Conservation (phyloP, 1,140 invertebrate genomes). For the Homalodisca vitripennis region DNA sequence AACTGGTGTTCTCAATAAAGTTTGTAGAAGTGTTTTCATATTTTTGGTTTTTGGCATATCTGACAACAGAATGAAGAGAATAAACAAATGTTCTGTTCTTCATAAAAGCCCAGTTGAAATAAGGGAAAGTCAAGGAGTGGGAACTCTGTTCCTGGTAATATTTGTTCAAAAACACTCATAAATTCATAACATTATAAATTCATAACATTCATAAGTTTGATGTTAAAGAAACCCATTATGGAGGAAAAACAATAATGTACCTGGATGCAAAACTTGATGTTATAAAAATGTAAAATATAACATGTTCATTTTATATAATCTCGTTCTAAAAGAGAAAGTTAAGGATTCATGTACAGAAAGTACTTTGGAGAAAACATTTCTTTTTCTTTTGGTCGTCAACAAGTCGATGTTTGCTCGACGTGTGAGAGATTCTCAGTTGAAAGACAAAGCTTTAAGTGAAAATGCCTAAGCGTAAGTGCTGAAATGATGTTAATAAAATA, state of each 20-base stretch:
- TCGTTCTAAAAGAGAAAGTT: background rate
- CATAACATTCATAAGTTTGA: slow-evolving; percentile 4
- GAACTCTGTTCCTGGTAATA: background rate
- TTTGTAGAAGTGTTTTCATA: background rate
- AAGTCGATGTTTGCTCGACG: slow-evolving; percentile 22
- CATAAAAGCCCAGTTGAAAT: background rate
- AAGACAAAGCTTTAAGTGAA: slow-evolving; percentile 3
- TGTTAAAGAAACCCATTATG: slow-evolving; percentile 7
- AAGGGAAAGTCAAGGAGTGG: slow-evolving; percentile 8
- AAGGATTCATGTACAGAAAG: slow-evolving; percentile 8
- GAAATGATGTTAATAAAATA: slow-evolving; percentile 20
- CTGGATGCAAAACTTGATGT: slow-evolving; percentile 8
- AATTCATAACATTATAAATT: no score
- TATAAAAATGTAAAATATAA: background rate
- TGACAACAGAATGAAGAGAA: background rate
- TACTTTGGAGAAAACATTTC: slow-evolving; percentile 27
- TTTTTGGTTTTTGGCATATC: background rate
- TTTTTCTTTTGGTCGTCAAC: slow-evolving; percentile 8
- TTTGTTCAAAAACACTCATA: background rate
- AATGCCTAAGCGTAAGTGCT: slow-evolving; percentile 7
- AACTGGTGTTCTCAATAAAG: background rate
- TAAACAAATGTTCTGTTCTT: background rate
- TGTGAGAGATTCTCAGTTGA: slow-evolving; percentile 9
- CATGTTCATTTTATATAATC: slow-evolving; percentile 1
- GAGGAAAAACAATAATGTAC: slow-evolving; percentile 7